Evolutionary conservation across 2,113 vertebrate genomes (phyloP).

Genomic region (Setophaga coronata): DNA sequence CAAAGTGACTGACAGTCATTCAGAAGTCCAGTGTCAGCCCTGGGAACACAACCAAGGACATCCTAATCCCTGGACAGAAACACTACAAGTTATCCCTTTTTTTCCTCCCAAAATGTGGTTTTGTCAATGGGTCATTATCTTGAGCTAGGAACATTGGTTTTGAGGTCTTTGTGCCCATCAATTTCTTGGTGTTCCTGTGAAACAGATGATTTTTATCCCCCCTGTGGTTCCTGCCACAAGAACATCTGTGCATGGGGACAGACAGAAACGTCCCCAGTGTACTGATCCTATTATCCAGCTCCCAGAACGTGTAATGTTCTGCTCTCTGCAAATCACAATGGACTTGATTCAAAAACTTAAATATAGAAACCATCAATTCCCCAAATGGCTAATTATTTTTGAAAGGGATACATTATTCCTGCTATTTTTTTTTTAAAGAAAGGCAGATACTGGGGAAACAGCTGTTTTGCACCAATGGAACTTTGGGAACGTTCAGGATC

Average conservation of each 20-base stretch:
- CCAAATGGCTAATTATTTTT: constrained; percentile 49
- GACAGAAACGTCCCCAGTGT: constrained; percentile 20
- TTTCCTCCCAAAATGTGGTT: not conserved
- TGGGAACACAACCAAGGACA: constrained; percentile 50
- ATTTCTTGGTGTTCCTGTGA: not conserved
- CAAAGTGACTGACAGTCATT: constrained; percentile 23
- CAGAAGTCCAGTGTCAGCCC: constrained; percentile 5
- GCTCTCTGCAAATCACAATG: constrained; percentile 35
- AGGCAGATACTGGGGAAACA: not conserved
- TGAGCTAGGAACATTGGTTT: constrained; percentile 8
- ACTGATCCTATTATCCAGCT: constrained; percentile 38
- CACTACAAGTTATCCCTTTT: not conserved
- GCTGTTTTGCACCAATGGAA: not conserved
- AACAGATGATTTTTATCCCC: constrained; percentile 40
- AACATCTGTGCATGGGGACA: constrained; percentile 34
- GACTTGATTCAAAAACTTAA: constrained; percentile 21
- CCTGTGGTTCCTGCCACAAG: not conserved
- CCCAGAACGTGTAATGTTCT: constrained; percentile 48
- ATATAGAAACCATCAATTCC: constrained; percentile 46
- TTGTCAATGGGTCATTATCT: constrained; percentile 16
- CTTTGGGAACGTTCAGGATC: not conserved
- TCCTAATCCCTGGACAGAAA: constrained; percentile 10
- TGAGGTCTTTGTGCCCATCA: constrained; percentile 8
- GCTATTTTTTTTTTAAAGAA: not conserved
- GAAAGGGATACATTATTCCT: constrained; percentile 2